These are phyloP conservation scores for Crambe crambe DNA, from an alignment of 37 sponge, comb jelly and placozoan species.

Conservation along the genomic window DNA sequence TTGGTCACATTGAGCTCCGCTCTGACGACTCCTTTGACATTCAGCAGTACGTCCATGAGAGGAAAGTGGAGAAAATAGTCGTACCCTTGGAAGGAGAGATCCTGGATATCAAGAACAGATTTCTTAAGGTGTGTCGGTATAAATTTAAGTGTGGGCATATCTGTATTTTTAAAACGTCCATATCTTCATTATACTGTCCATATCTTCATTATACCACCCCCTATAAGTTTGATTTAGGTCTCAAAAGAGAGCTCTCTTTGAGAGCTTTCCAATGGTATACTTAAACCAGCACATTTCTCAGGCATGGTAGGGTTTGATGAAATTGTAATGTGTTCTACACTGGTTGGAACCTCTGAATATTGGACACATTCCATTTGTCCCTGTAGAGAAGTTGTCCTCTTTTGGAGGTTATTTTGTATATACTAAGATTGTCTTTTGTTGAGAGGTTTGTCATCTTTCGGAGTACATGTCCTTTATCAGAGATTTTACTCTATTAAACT, in stretches of 20 bases:
- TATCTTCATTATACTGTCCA: too few relatives aligned
- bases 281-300: not conserved
- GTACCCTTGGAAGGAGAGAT: conserved; percentile 88
- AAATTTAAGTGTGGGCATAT: too few relatives aligned
- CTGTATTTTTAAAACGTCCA: too few relatives aligned
- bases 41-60: conserved; percentile 83
- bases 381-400: too few relatives aligned
- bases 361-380: too few relatives aligned
- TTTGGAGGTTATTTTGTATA: too few relatives aligned
- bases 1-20: conserved; percentile 90
- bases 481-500: not conserved
- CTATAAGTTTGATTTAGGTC: too few relatives aligned
- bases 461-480: not conserved
- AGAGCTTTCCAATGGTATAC: too few relatives aligned
- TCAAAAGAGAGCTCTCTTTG: too few relatives aligned
- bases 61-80: conserved; percentile 87
- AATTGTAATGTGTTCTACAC: not conserved
- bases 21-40: conserved; percentile 95
- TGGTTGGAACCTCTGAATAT: too few relatives aligned
- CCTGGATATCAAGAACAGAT: conserved; percentile 50
- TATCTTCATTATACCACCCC: too few relatives aligned
- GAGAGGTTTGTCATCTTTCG: too few relatives aligned
- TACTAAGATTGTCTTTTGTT: not conserved
- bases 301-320: not conserved
- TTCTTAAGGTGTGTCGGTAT: conserved; percentile 45